Evolutionary conservation across 1,140 invertebrate genomes (phyloP).

Genomic region (Caenorhabditis tropicalis): DNA sequence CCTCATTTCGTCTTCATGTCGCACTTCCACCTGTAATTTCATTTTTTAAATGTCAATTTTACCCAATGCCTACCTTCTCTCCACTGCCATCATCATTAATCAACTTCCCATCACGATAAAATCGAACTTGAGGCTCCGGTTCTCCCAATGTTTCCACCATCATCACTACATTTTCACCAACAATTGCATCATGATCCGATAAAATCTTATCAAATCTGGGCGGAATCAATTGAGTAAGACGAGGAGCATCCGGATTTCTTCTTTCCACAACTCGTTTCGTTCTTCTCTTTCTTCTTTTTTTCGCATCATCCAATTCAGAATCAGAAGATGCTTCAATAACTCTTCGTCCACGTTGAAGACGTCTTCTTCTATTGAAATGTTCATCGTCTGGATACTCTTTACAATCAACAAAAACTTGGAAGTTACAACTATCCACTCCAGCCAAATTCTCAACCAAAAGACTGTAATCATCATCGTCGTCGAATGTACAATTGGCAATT

Average conservation of each 20-base stretch:
- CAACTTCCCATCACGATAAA: slow-evolving; percentile 46
- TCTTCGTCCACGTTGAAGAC: slow-evolving; percentile 1
- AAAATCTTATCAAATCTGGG: slow-evolving; percentile 47
- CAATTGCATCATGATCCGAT: slow-evolving; percentile 49
- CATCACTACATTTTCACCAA: slow-evolving; percentile 52
- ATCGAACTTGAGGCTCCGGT: slow-evolving; percentile 47
- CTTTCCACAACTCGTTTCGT: slow-evolving; percentile 35
- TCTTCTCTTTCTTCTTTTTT: slow-evolving; percentile 46
- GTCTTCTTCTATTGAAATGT: slow-evolving; percentile 26
- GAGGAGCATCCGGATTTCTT: slow-evolving; percentile 42
- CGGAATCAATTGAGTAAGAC: slow-evolving; percentile 44
- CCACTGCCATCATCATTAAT: slow-evolving; percentile 28
- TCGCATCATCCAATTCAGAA: slow-evolving; percentile 30
- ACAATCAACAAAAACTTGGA: slow-evolving; percentile 51
- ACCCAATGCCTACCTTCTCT: not conserved
- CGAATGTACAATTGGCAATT: slow-evolving; percentile 45
- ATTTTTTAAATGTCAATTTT: not conserved
- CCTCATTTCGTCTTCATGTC: slow-evolving; percentile 40
- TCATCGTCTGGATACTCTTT: slow-evolving; percentile 40
- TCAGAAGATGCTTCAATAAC: not conserved
- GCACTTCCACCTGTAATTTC: slow-evolving; percentile 42
- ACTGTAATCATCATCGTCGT: slow-evolving; percentile 55
- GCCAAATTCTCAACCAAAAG: slow-evolving; percentile 53
- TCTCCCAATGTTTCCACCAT: slow-evolving; percentile 45
- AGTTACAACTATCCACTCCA: slow-evolving; percentile 53